Evolutionary conservation across 1,140 invertebrate species (phyloP), one percentile per base, ranked within the genome.

Genomic region (Eumeta japonica): DNA sequence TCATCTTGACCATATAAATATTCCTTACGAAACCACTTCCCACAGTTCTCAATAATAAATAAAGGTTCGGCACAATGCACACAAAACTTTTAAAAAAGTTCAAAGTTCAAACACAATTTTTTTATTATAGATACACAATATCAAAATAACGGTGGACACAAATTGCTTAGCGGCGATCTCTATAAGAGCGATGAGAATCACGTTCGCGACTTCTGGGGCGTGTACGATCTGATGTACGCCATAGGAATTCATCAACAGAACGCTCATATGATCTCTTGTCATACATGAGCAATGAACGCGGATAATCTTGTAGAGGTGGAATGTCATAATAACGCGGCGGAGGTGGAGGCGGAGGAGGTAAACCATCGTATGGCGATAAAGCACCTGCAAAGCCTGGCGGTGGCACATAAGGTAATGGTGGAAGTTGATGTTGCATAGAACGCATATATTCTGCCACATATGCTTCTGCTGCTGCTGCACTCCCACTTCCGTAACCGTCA

Each of bases 161-260:
- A 47, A 41, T 37, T 37, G 38, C 51, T 58, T 59, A 76, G 47
- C 72, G 59, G 18, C 75, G 66, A 49, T 76, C 71, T 46, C 73
- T 63, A 48, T 77, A 77, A 27, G 67, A 70, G 41, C 73, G 66
- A 34, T 74, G 67, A 29, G 62, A 55, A 33, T 83, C 78, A 37
- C 82, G 77, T 19, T 78, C 73, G 27, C 79, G 65, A 42, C 75
- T 78, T 14, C 78, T 72, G 41, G 76, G 79, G 40, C 75, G 75
- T 30, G 76, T 77, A 30, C 82, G 67, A 41, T 83, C 84, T 40
- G 75, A 79, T 37, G 89, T 94, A 55, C 92, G 83, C 81, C 91
- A 89, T 29, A 94, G 75, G 62, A 94, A 93, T 59, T 93, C 90
- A 64, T 92, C 90, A 16, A 95, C 92, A 39, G 90, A 91, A 30